phyloP scores from a whole-genome alignment of 2,888 invertebrate genomes.

The Diarsia brunnea region DNA sequence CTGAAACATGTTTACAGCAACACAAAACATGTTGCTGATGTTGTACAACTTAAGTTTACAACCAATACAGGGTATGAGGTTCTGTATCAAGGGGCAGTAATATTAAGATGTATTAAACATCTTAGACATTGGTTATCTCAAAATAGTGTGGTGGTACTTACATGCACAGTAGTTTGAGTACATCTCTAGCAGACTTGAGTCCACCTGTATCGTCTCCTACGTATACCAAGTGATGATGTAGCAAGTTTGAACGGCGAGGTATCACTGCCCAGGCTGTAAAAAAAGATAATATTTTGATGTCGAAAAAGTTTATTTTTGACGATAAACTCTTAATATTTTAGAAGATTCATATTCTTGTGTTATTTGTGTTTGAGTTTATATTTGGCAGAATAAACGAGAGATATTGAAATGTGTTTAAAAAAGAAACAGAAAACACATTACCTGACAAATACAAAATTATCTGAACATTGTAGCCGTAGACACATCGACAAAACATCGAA shows the following conservation, averaged over 20 bases:
- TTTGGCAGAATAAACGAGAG: too few species aligned
- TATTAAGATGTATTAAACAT: background rate
- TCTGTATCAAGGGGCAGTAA: background rate
- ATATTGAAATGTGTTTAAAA: too few species aligned
- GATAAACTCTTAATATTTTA: too few species aligned
- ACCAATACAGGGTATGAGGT: background rate
- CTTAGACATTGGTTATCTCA: too few species aligned
- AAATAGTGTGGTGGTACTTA: conserved; percentile 70
- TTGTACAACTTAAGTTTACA: background rate
- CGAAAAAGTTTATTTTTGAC: too few species aligned
- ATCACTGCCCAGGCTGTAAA: conserved; percentile 86
- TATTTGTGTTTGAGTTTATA: too few species aligned
- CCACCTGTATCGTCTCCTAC: conserved; percentile 93
- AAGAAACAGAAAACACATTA: too few species aligned
- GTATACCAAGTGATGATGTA: conserved; percentile 93
- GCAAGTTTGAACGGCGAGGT: conserved; percentile 91
- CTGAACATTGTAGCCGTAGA: too few species aligned
- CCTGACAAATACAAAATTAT: too few species aligned
- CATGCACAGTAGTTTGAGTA: conserved; percentile 93
- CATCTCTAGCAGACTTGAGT: conserved; percentile 92
- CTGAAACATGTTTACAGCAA: background rate
- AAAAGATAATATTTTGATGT: background rate
- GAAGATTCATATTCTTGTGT: too few species aligned
- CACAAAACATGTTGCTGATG: background rate
- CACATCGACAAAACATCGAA: too few species aligned